Conservation (phyloP, 1,140 invertebrate genomes). For the Lucilia cuprina region DNA sequence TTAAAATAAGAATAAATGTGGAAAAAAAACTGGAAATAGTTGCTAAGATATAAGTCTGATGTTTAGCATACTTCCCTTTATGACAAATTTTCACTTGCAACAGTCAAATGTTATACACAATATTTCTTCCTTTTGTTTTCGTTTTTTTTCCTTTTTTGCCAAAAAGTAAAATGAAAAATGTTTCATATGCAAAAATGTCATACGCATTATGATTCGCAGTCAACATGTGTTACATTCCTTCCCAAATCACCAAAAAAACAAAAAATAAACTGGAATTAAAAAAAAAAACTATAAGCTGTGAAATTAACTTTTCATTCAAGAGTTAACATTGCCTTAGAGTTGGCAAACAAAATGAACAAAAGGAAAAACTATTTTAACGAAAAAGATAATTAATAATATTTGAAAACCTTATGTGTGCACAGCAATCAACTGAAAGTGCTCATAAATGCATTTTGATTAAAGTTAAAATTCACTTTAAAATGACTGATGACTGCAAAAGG, state of each 20-base stretch:
- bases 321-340: background rate
- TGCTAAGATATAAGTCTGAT: too few relatives aligned
- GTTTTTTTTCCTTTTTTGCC: too few relatives aligned
- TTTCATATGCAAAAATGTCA: slow-evolving; percentile 25
- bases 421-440: too few relatives aligned
- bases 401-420: background rate
- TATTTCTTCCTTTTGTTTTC: too few relatives aligned
- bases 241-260: slow-evolving; percentile 2
- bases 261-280: background rate
- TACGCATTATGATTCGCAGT: slow-evolving; percentile 22
- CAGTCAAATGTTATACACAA: too few relatives aligned
- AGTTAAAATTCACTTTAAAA: too few relatives aligned
- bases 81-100: too few relatives aligned
- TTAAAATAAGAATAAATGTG: too few relatives aligned
- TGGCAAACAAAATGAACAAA: background rate
- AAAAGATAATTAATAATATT: background rate
- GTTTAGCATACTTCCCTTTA: too few relatives aligned
- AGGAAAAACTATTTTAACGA: background rate
- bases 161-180: slow-evolving; percentile 7
- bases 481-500: too few relatives aligned
- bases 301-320: slow-evolving; percentile 22
- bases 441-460: too few relatives aligned
- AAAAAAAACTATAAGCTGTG: slow-evolving; percentile 19
- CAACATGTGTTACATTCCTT: slow-evolving; percentile 1
- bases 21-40: too few relatives aligned